Percentiles rank a stretch among this genome's conserved stretches.
These are phyloP conservation scores for Gallinago paraguaiae DNA, from an alignment of 2,113 vertebrate genomes.

Conservation along the genomic window DNA sequence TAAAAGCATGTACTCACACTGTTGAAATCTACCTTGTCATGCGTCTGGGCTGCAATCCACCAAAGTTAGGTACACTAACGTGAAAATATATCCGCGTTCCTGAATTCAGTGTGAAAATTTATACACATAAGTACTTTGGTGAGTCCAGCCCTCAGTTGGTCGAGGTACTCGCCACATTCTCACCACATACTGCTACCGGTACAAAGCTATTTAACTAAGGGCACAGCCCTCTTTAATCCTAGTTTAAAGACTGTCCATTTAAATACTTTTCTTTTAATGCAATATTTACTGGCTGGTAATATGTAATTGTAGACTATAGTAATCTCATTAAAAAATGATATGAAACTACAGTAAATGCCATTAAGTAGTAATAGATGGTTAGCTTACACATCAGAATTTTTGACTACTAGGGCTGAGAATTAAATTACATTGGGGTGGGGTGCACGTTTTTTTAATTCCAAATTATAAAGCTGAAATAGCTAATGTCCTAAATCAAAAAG, in stretches of 20 bases:
- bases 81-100: not conserved
- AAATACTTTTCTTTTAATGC: slow-evolving; percentile 51
- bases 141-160: not conserved
- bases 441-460: not conserved
- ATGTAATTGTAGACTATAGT: slow-evolving; percentile 45
- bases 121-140: not conserved
- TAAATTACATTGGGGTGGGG: not conserved
- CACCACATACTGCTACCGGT: not conserved
- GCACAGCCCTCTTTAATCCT: not conserved
- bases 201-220: not conserved
- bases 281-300: slow-evolving; percentile 56
- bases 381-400: slow-evolving; percentile 18
- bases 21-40: not conserved
- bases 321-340: slow-evolving; percentile 53
- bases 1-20: not conserved
- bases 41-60: not conserved
- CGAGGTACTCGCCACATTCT: not conserved
- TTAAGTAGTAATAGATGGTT: slow-evolving; percentile 17
- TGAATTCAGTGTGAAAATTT: not conserved
- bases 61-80: not conserved
- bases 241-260: slow-evolving; percentile 37
- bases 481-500: not conserved
- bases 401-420: not conserved
- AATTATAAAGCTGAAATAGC: not conserved
- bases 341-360: slow-evolving; percentile 31